phyloP scores from a whole-genome alignment of 2,113 vertebrate species.

The Aegotheles bennettii region DNA sequence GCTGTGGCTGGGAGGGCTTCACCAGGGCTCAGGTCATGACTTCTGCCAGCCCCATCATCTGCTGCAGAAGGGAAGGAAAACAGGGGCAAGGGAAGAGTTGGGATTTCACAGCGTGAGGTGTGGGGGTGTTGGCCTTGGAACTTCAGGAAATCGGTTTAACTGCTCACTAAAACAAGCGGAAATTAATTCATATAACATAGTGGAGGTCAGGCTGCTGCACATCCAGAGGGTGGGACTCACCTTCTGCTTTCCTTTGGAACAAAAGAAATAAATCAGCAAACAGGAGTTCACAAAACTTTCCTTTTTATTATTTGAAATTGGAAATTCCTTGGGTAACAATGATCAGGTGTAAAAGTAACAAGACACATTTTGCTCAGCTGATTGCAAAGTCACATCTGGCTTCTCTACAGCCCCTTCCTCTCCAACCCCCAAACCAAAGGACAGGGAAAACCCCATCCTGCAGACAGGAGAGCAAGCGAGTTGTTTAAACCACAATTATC shows the following conservation, averaged over 20 bases:
- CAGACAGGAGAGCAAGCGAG: neutral
- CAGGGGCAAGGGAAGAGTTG: neutral
- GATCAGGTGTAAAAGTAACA: constrained; percentile 46
- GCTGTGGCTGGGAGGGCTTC: neutral
- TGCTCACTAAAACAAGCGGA: neutral
- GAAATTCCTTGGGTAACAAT: constrained; percentile 36
- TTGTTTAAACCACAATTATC: neutral
- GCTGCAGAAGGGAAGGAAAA: neutral
- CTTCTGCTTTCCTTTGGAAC: neutral
- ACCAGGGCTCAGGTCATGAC: neutral
- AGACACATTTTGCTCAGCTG: neutral
- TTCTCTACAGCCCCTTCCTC: neutral
- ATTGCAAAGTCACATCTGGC: neutral
- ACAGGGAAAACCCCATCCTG: neutral
- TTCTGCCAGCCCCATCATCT: neutral
- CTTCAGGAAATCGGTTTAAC: neutral
- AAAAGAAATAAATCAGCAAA: neutral
- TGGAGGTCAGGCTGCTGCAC: neutral
- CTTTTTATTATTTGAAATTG: constrained; percentile 60
- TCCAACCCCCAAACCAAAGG: neutral
- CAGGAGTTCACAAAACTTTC: constrained; percentile 38
- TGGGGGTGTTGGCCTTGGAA: rapidly evolving
- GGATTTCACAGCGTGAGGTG: neutral
- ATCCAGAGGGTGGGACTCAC: neutral
- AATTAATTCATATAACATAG: rapidly evolving